Evolutionary conservation across 2,888 invertebrate species (phyloP).

Genomic region (Achlya flavicornis): DNA sequence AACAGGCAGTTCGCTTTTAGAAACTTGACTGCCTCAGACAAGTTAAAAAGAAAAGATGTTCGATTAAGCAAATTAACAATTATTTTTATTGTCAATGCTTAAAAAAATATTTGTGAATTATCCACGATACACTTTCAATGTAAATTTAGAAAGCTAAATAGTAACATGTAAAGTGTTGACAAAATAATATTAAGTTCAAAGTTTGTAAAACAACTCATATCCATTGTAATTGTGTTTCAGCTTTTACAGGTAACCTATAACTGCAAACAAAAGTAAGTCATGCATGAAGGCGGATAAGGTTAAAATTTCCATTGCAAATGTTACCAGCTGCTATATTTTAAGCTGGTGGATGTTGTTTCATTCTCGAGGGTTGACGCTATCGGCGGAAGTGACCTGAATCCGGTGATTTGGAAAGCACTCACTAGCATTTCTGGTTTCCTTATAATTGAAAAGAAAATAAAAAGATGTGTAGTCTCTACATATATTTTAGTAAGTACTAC

Average conservation of each 20-base stretch:
- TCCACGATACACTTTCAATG: no score
- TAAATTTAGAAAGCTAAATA: no score
- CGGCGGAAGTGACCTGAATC: slow-evolving; percentile 41
- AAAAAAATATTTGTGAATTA: no score
- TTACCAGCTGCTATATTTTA: slow-evolving; percentile 19
- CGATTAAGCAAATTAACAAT: no score
- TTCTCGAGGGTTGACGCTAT: slow-evolving; percentile 28
- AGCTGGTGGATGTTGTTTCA: slow-evolving; percentile 27
- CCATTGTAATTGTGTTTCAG: background rate
- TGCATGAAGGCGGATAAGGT: slow-evolving; percentile 1
- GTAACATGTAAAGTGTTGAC: background rate
- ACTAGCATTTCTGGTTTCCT: slow-evolving; percentile 13
- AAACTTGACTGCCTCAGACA: no score
- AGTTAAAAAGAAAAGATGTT: no score
- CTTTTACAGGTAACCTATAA: slow-evolving; percentile 2
- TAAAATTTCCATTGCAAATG: slow-evolving; percentile 9
- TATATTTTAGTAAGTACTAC: no score
- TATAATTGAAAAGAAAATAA: background rate
- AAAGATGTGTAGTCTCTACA: no score
- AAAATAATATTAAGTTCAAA: background rate
- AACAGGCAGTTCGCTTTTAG: no score
- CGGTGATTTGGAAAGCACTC: slow-evolving; percentile 40
- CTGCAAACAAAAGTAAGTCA: slow-evolving; percentile 2
- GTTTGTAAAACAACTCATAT: slow-evolving; percentile 1
- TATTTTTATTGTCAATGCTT: no score